phyloP scores from a whole-genome alignment of 2,888 invertebrate species.

The Troides aeacus region DNA sequence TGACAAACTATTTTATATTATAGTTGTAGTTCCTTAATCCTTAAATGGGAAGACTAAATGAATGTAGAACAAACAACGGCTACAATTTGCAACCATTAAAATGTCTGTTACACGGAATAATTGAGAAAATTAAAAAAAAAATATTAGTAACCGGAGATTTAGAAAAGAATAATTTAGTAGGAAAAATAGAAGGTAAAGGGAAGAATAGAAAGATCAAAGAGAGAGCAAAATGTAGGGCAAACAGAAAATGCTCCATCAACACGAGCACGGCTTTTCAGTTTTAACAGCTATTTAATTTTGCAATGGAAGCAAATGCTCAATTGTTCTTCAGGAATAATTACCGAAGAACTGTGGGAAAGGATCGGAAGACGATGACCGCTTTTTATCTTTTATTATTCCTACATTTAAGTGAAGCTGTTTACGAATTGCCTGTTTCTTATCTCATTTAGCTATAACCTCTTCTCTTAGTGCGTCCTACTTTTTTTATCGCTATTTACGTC shows the following conservation, averaged over 20 bases:
- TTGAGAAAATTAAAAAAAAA: no score
- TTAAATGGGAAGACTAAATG: no score
- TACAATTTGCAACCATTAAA: no score
- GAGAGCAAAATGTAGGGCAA: not conserved
- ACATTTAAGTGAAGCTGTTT: conserved; percentile 19
- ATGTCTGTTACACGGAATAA: no score
- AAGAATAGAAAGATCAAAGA: not conserved
- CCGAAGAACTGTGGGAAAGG: not conserved
- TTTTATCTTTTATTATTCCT: not conserved
- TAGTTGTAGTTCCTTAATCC: no score
- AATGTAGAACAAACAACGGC: no score
- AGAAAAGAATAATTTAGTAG: not conserved
- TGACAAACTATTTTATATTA: no score
- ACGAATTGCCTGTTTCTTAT: conserved; percentile 26
- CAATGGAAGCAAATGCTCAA: not conserved
- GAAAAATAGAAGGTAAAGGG: not conserved
- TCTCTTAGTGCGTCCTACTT: conserved; percentile 22
- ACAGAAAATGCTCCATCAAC: not conserved
- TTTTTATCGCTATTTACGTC: conserved; percentile 19
- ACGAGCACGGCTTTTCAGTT: not conserved
- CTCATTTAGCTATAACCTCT: conserved; percentile 28
- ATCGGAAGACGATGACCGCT: not conserved
- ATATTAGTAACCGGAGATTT: not conserved
- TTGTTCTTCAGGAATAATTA: not conserved
- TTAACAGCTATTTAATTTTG: not conserved